phyloP scores from a whole-genome alignment of 2,888 invertebrate genomes.

The Deladenus siricidicola region DNA sequence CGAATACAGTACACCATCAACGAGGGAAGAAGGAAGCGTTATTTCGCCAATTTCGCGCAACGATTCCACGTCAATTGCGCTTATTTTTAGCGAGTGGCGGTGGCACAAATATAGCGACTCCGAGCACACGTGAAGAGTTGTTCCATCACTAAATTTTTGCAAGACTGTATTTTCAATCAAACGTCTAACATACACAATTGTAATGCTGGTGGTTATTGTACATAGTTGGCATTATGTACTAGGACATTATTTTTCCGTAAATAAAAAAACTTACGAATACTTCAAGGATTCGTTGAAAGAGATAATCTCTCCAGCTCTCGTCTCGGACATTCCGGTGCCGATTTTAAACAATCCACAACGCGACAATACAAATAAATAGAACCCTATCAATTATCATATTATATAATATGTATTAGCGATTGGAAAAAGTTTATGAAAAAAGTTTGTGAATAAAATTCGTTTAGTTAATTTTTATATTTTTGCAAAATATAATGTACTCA shows the following conservation, averaged over 20 bases:
- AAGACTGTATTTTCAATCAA: not conserved
- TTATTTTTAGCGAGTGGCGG: constrained; percentile 45
- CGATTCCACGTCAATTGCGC: constrained; percentile 48
- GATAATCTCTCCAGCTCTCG: constrained; percentile 81
- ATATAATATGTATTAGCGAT: no score
- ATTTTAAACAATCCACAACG: constrained; percentile 79
- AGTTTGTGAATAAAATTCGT: not conserved
- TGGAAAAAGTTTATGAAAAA: no score
- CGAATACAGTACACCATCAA: constrained; percentile 36
- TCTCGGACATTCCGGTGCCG: constrained; percentile 87
- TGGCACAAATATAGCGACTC: constrained; percentile 47
- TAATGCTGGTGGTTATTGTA: no score
- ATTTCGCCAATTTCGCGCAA: constrained; percentile 42
- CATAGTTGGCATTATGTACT: no score
- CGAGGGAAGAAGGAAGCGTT: constrained; percentile 37
- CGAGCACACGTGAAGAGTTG: constrained; percentile 43
- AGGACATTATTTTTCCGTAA: not conserved
- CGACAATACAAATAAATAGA: constrained; percentile 73
- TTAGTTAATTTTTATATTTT: not conserved
- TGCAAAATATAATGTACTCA: no score
- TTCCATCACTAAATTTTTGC: constrained; percentile 42
- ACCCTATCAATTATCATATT: constrained; percentile 59
- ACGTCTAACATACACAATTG: no score
- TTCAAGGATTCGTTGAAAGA: constrained; percentile 73
- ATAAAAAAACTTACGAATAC: constrained; percentile 47